Evolutionary conservation across 2,113 vertebrate species (phyloP).

Genomic region (Cheirogaleus medius): DNA sequence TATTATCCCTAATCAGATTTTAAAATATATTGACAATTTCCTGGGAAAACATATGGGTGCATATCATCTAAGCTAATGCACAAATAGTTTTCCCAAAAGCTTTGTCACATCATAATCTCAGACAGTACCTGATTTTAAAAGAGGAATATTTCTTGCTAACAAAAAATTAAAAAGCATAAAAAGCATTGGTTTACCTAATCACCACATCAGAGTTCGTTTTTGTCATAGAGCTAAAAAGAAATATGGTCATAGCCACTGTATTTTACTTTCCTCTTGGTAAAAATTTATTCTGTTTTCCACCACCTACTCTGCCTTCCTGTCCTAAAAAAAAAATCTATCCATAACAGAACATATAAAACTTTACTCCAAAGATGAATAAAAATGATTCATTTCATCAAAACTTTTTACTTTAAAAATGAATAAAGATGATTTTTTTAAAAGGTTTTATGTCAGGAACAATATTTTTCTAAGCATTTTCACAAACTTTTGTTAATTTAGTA

Average conservation of each 20-base stretch:
- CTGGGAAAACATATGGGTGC: neutral
- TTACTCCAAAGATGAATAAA: neutral
- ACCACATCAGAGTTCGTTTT: neutral
- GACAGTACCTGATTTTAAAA: neutral
- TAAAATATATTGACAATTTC: constrained; percentile 18
- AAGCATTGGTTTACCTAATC: constrained; percentile 38
- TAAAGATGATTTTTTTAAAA: neutral
- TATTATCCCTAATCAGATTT: neutral
- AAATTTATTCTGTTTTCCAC: constrained; percentile 12
- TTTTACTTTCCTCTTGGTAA: constrained; percentile 19
- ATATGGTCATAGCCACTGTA: neutral
- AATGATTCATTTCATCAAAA: constrained; percentile 8
- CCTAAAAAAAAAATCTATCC: neutral
- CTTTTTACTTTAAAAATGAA: neutral
- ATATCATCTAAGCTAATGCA: neutral
- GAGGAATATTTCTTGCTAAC: neutral
- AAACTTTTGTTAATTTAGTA: neutral
- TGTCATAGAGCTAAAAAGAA: constrained; percentile 26
- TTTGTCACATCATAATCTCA: neutral
- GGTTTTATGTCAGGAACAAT: neutral
- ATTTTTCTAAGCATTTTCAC: neutral
- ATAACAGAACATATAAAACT: neutral
- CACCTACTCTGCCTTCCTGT: neutral
- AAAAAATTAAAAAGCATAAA: constrained; percentile 29
- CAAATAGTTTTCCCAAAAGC: constrained; percentile 5